Conservation (phyloP, 1,140 invertebrate genomes). For the Mercenaria mercenaria region DNA sequence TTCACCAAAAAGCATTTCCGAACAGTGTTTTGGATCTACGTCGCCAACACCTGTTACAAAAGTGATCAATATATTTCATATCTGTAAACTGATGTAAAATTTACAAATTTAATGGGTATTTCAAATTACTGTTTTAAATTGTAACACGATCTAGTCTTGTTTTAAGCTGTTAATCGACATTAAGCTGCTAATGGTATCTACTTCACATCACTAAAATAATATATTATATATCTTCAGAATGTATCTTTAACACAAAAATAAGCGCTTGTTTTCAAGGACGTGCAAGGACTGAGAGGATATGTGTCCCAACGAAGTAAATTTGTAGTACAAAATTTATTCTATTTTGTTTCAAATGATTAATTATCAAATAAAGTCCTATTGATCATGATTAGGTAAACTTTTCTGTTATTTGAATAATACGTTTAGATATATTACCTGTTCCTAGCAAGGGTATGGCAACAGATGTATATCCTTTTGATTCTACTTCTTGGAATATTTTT, state of each 20-base stretch:
- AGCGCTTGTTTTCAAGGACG: not conserved
- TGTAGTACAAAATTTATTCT: not conserved
- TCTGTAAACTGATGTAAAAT: not conserved
- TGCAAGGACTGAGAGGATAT: not conserved
- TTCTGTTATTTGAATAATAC: not conserved
- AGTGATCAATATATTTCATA: not conserved
- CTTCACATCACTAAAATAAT: too few relatives aligned
- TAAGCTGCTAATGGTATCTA: too few relatives aligned
- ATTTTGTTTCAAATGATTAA: too few relatives aligned
- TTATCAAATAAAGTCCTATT: not conserved
- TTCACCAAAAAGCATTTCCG: not conserved
- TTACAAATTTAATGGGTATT: too few relatives aligned
- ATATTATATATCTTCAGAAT: too few relatives aligned
- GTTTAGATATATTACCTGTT: conserved; percentile 27
- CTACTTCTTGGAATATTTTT: conserved; percentile 18
- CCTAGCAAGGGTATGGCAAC: conserved; percentile 58
- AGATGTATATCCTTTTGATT: not conserved
- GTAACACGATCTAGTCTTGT: too few relatives aligned
- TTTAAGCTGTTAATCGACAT: too few relatives aligned
- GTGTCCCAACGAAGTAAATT: not conserved
- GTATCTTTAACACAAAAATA: too few relatives aligned
- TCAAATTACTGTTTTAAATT: too few relatives aligned
- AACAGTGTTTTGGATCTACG: not conserved
- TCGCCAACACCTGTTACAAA: not conserved
- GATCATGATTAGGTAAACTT: not conserved